Evolutionary conservation across 2,888 invertebrate species (phyloP).

Genomic region (Agriopis marginaria): DNA sequence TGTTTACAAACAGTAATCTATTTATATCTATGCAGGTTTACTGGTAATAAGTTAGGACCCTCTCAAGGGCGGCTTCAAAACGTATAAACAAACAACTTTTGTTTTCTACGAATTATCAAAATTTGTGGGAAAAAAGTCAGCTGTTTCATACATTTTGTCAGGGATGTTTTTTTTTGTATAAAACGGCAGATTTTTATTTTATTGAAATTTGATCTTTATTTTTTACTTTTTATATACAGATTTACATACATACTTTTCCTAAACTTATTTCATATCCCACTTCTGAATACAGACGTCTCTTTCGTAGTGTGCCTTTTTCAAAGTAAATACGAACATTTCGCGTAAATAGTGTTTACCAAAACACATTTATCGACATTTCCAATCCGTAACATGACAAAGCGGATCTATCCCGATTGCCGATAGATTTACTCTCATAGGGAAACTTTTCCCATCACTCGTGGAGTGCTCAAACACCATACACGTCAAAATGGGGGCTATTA

Average conservation of each 20-base stretch:
- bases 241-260: background rate
- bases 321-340: constrained; percentile 3
- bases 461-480: constrained; percentile 28
- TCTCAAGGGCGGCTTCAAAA: no score
- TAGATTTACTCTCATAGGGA: constrained; percentile 23
- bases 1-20: no score
- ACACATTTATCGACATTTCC: constrained; percentile 15
- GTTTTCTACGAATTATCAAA: no score
- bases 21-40: no score
- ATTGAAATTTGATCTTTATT: no score
- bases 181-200: no score
- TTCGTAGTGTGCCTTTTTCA: background rate
- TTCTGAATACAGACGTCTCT: background rate
- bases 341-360: constrained; percentile 18
- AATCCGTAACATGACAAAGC: constrained; percentile 14
- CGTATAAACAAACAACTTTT: no score
- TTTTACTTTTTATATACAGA: no score
- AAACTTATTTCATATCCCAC: background rate
- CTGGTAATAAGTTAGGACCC: no score
- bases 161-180: no score
- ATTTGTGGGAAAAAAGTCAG: no score
- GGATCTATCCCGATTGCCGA: constrained; percentile 10
- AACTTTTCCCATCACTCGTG: constrained; percentile 36
- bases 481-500: constrained; percentile 7
- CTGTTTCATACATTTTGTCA: no score